Percentiles rank a stretch among this genome's conserved stretches.
phyloP scores from a whole-genome alignment of 2,113 vertebrate species.

The Etheostoma cragini region DNA sequence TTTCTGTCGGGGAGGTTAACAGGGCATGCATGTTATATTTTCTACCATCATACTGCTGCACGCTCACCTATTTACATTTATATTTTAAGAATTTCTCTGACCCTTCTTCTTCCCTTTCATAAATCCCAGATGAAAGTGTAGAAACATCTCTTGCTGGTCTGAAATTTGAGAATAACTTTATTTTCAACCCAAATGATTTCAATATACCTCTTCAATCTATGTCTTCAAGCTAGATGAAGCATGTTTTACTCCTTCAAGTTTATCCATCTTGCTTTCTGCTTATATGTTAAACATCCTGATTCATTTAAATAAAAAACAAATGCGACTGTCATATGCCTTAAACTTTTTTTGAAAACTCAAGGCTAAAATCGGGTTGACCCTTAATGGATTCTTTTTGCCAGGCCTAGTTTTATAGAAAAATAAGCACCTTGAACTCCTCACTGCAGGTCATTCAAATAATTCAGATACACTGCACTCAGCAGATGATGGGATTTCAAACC shows the following conservation, averaged over 20 bases:
- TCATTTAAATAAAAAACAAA: neutral
- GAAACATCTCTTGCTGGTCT: neutral
- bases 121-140: neutral
- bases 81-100: neutral
- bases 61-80: neutral
- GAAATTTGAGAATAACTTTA: neutral
- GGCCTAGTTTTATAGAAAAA: constrained; percentile 1
- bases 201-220: neutral
- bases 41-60: neutral
- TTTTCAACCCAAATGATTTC: neutral
- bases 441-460: constrained; percentile 24
- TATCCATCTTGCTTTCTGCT: neutral
- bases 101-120: neutral
- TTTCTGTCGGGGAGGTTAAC: constrained; percentile 19
- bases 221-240: neutral
- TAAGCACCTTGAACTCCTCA: constrained; percentile 13
- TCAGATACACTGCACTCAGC: constrained; percentile 42
- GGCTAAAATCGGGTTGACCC: neutral
- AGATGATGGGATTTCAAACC: constrained; percentile 63
- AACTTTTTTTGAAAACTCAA: neutral
- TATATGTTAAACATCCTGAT: neutral
- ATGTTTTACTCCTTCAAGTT: neutral
- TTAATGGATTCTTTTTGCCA: neutral
- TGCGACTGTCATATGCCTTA: neutral
- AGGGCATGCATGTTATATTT: constrained; percentile 1